Evolutionary conservation across 1,140 invertebrate species (phyloP), one percentile per base, ranked within the genome.

Genomic region (Drosophila sechellia): DNA sequence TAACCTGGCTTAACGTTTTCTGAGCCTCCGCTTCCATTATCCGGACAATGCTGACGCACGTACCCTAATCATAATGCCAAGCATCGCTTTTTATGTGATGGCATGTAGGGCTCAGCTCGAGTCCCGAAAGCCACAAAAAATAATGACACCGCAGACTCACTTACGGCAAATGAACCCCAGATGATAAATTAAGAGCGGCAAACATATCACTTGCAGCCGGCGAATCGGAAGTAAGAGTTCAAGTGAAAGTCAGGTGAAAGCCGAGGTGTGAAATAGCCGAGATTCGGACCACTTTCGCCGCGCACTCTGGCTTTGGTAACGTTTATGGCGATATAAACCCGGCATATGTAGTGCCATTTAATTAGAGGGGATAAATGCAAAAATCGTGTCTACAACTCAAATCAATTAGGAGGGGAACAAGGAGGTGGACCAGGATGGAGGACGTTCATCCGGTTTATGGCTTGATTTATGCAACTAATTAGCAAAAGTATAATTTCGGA

Each of bases 381-480:
- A 86, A 86, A 68, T 78, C 83, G 59, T 86, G 83, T 86, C 61
- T 58, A 56, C 84, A 79, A 50, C 77, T 69, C 71, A 79, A 87
- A 87, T 81, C 83, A 87, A 87, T 87, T 87, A 87, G 69, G 35
- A 31, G 31, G 31, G 31, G n/a, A 13, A 40, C 34, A 22, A 58
- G 57, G 39, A 57, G 27, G 54, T 25, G 39, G 20, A 43, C 1
- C 37, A 39, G 34, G 10, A 27, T 17, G 11, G 27, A 5, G n/a
- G 34, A 22, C 22, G 43, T 31, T 25, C 61, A 69, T 79, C 79
- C 79, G 83, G 83, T 60, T 83, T 76, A 87, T 66, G 57, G 71
- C 71, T 54, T 89, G 76, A 83, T 83, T 83, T 79, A 89, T 83
- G 84, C 79, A 83, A 83, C 84, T 87, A 87, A 87, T 87, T 87